Evolutionary conservation across 2,797 vertebrate genomes (phyloP), one percentile per base, ranked within the genome.

Genomic region (Phylloscopus collybita): DNA sequence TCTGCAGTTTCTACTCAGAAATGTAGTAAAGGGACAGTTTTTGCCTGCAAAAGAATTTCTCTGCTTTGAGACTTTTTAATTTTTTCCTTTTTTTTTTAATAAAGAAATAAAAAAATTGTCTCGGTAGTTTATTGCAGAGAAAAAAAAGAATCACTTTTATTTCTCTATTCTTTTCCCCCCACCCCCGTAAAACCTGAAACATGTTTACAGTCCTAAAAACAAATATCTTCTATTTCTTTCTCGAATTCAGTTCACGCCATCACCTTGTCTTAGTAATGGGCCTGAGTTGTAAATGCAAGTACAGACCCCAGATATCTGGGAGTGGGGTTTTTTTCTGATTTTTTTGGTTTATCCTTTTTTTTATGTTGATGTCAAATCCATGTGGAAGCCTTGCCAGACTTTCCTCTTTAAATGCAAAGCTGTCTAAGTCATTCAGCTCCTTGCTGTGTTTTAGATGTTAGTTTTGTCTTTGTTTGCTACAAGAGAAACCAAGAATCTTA

Each of bases 1-100:
- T 36, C 36, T 36, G 32, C 22, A 59, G 9, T 29, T 79, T 70
- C 62, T 90, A 57, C 26, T 87, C 38, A 82, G 29, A 93, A 86
- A 86, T 23, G 45, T 65, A 79, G 26, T 60, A 87, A 86, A 72
- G 40, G 11, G 21, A 72, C 34, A 76, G 10, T 5, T 57, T 64
- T 91, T 82, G 4, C 18, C 66, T 79, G 44, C 34, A 59, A 75
- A 90, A 86, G 22, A 16, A 1, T 23, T 23, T 49, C 21, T 54
- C 27, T 53, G 15, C 3, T 67, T 26, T 57, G 10, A 78, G 11
- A 22, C 0, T 21, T 27, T 40, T 49, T 8, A 10, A 8, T 4
- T 9, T 4, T 49, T 19, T 7, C 1, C 0, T 3, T 32, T 4
- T 3, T 4, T 3, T 56, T 32, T 12, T 5, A 4, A 36, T 25